Evolutionary conservation across 2,113 vertebrate species (phyloP).

Genomic region (Promerops cafer): DNA sequence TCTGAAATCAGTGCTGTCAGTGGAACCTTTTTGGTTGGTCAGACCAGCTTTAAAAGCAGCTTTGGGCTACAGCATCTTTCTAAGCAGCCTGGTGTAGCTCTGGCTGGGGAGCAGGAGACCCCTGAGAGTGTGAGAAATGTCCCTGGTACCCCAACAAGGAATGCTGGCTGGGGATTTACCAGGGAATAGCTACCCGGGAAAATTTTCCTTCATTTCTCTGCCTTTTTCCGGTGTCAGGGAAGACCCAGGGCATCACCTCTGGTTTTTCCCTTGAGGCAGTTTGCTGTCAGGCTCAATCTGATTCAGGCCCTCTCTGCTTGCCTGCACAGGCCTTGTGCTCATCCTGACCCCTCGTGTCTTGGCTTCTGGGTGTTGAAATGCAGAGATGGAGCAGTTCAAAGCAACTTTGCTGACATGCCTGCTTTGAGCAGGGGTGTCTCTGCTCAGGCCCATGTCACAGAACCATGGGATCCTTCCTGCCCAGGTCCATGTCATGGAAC

Average conservation of each 20-base stretch:
- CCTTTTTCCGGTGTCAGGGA: not conserved
- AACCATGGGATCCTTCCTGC: not conserved
- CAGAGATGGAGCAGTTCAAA: not conserved
- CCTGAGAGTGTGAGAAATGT: not conserved
- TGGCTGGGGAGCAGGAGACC: not conserved
- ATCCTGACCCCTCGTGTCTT: rapidly evolving
- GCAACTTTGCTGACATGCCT: not conserved
- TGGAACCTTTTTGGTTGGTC: not conserved
- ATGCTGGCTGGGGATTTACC: not conserved
- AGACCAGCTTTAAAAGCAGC: not conserved
- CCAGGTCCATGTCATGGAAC: not conserved
- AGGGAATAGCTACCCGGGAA: not conserved
- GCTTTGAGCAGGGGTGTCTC: not conserved
- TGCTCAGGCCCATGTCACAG: not conserved
- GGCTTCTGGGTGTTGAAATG: too few species aligned
- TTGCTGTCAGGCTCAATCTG: not conserved
- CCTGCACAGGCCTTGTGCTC: not conserved
- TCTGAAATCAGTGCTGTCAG: not conserved
- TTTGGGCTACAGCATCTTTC: not conserved
- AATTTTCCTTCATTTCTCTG: not conserved
- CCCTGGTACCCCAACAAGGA: not conserved
- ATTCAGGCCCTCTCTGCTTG: not conserved
- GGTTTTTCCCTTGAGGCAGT: not conserved
- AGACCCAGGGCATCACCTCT: not conserved
- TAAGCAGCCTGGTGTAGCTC: not conserved